Evolutionary conservation across 2,113 vertebrate genomes (phyloP).

Genomic region (Dicentrarchus labrax): DNA sequence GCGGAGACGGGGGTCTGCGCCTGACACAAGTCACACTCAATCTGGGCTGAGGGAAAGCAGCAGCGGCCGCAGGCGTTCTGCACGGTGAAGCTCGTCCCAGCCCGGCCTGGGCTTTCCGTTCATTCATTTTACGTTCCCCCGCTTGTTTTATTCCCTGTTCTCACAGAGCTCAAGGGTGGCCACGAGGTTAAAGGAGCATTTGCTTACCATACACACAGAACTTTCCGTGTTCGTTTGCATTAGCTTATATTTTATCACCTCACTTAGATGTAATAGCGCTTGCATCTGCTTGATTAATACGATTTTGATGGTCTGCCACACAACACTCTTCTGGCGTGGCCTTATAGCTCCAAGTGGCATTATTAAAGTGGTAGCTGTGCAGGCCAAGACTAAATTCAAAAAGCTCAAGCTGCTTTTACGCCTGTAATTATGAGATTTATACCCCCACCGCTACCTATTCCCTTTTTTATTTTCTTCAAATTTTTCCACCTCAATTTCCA

Average conservation of each 20-base stretch:
- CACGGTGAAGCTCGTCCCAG: not conserved
- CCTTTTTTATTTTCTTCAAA: conserved; percentile 58
- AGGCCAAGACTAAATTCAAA: conserved; percentile 65
- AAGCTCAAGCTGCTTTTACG: conserved; percentile 68
- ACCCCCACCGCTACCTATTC: conserved; percentile 66
- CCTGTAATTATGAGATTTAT: conserved; percentile 82
- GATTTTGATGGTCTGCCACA: conserved; percentile 25
- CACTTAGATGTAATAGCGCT: not conserved
- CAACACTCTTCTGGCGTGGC: conserved; percentile 5
- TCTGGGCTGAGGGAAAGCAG: conserved; percentile 67
- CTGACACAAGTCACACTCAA: conserved; percentile 63
- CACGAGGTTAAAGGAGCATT: conserved; percentile 19
- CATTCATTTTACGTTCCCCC: conserved; percentile 49
- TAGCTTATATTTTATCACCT: conserved; percentile 9
- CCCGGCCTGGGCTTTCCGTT: conserved; percentile 27
- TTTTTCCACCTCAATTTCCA: conserved; percentile 84
- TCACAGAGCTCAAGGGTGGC: conserved; percentile 24
- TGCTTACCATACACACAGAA: not conserved
- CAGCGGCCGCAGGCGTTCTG: conserved; percentile 21
- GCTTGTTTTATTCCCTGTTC: conserved; percentile 26
- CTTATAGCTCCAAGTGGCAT: conserved; percentile 36
- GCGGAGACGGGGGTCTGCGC: conserved; percentile 33
- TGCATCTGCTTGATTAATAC: conserved; percentile 38
- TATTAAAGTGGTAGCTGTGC: conserved; percentile 59
- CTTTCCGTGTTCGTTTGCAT: not conserved